Evolutionary conservation across 2,888 invertebrate genomes (phyloP), one percentile per base, ranked within the genome.

Genomic region (Mellilla xanthometata): DNA sequence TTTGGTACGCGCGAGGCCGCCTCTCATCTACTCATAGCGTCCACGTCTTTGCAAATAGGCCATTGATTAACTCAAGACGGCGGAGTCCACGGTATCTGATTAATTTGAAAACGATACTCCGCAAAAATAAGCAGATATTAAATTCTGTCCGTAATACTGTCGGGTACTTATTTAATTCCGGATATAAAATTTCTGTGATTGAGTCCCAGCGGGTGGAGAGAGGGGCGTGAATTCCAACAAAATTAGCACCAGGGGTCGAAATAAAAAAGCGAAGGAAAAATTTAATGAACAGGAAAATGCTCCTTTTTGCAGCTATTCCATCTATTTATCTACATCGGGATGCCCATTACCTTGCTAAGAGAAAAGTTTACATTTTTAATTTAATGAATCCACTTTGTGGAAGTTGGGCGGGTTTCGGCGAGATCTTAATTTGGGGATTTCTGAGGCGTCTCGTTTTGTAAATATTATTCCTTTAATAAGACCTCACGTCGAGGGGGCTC

Each of bases 261-360:
- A 89, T 88, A 88, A 89, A 89, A 89, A 88, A 86, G 84, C 85
- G 85, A 87, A 87, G 81, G 88, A 90, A 90, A 90, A 90, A 90
- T 90, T 90, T 90, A 90, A 90, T 90, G 90, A 90, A 90, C 90
- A 90, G 90, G 90, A 90, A 90, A 90, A 90, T 90, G 88, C 86
- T 88, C 86, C 89, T 89, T 89, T n/a, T 89, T 87, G 87, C 87
- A 88, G 87, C 88, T 90, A 89, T 89, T 89, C 81, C 87, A 89
- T 89, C 88, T 89, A 90, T 90, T 90, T 90, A 90, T 90, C 90
- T 87, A 85, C 88, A 90, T 89, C 74, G 86, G 88, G 88, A 89
- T 90, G 89, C 89, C 90, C 90, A 90, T 90, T 90, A 90, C 90
- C 86, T 90, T 85, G 87, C 90, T 90, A 90, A 90, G 88, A 90